Evolutionary conservation across 1,140 invertebrate species (phyloP).

Genomic region (Anastrepha obliqua): DNA sequence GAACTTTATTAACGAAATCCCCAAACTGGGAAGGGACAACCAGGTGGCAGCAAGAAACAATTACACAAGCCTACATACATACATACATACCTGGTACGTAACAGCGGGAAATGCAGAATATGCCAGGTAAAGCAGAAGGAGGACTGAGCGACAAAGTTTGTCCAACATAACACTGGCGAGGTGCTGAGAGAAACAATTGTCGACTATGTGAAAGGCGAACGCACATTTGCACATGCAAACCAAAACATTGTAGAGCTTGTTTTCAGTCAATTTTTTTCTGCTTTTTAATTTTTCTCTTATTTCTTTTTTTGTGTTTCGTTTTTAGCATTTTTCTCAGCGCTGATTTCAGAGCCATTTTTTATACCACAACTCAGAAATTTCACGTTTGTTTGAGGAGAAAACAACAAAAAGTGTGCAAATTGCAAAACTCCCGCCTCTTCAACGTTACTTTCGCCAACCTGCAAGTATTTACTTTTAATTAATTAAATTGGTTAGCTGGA

Average conservation of each 20-base stretch:
- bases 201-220: background rate
- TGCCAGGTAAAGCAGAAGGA: conserved; percentile 5
- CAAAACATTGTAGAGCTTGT: background rate
- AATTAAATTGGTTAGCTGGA: conserved; percentile 45
- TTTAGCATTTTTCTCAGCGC: background rate
- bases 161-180: background rate
- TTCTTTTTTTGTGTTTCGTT: background rate
- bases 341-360: background rate
- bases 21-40: background rate
- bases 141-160: background rate
- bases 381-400: background rate
- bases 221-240: background rate
- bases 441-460: background rate
- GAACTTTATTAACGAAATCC: conserved; percentile 46
- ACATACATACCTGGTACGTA: background rate
- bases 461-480: conserved; percentile 50
- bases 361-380: background rate
- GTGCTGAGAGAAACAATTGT: background rate
- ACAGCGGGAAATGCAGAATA: background rate
- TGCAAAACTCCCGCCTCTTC: background rate
- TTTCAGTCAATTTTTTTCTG: background rate
- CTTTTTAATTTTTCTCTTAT: background rate
- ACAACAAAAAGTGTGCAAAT: background rate
- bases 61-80: no score
- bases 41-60: background rate